Base-by-base conservation (phyloP, 2,888 invertebrate species). In the Hydraecia micacea region DNA sequence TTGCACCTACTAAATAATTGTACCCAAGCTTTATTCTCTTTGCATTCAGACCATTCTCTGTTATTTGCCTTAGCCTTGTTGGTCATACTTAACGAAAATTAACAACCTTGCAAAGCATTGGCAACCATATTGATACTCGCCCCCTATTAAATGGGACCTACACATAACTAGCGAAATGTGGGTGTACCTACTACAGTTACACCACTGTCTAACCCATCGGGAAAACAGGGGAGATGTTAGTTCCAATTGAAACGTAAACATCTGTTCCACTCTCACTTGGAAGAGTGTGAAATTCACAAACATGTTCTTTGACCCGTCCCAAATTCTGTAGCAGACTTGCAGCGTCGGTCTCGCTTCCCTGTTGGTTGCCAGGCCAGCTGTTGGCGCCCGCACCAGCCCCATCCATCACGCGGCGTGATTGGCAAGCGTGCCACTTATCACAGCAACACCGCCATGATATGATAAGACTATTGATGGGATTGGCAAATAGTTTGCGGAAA, bases 341-440 rank as follows among this genome's bases (percentile, higher is more conserved):
- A 25, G 11, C 49, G 46, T 66, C 60, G n/a, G 36, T 42, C 52
- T 25, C 81, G 62, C 74, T 81, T 85, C 81, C 85, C 85, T 28
- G 72, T 69, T 39, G n/a, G 84, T 77, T 79, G 86, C 82, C 84
- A 85, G 83, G 74, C 75, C 71, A 90, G 90, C n/a, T n/a, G n/a
- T 87, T 92, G 93, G 93, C 93, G 93, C 93, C 92, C 81, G 87
- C 88, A 87, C 75, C 88, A 70, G 11, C 79, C 76, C 68, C 75
- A 91, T 93, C 90, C 85, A 92, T 92, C 88, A 90, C 87, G 62
- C 79, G 86, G 86, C 81, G 74, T 88, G 87, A 89, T 91, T 91
- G 91, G 89, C 91, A 91, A 80, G 67, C 75, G 72, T 68, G 77
- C 75, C 80, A 79, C 79, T 79, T 39, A 81, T 85, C 86, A 78